Percentiles rank a stretch among this genome's conserved stretches.
phyloP scores from a whole-genome alignment of 2,797 vertebrate species.

The Pachyuromys duprasi region DNA sequence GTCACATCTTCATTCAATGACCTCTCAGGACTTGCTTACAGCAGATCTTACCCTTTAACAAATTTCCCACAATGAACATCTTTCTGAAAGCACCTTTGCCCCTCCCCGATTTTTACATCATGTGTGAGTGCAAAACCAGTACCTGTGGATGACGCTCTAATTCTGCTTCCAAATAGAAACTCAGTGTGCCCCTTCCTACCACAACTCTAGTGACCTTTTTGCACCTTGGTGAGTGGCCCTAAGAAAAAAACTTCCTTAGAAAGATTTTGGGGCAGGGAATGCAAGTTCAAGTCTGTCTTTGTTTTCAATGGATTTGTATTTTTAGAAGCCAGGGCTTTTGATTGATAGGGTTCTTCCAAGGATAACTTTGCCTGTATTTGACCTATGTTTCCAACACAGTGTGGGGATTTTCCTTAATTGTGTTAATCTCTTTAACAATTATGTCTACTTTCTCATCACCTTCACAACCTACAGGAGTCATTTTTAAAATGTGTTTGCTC shows the following conservation, averaged over 20 bases:
- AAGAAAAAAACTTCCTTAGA: neutral
- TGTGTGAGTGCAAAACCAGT: neutral
- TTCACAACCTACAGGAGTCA: neutral
- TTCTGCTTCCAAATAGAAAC: neutral
- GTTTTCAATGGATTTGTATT: neutral
- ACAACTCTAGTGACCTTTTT: neutral
- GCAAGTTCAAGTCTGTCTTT: neutral
- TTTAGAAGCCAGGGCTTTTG: neutral
- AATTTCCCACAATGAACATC: neutral
- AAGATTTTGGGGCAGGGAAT: neutral
- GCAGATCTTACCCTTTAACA: neutral
- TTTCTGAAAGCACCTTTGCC: neutral
- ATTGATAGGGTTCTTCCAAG: neutral
- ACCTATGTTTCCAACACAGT: neutral
- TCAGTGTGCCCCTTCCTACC: fast-evolving
- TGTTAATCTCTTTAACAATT: neutral
- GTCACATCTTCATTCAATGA: neutral
- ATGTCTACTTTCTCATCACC: neutral
- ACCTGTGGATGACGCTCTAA: neutral
- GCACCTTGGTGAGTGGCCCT: neutral
- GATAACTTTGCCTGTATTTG: neutral
- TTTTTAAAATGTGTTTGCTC: neutral
- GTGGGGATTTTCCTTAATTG: neutral
- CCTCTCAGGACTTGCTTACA: neutral
- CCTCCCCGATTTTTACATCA: neutral